Conservation (phyloP, 2,888 invertebrate genomes). For the Ceraclea dissimilis region DNA sequence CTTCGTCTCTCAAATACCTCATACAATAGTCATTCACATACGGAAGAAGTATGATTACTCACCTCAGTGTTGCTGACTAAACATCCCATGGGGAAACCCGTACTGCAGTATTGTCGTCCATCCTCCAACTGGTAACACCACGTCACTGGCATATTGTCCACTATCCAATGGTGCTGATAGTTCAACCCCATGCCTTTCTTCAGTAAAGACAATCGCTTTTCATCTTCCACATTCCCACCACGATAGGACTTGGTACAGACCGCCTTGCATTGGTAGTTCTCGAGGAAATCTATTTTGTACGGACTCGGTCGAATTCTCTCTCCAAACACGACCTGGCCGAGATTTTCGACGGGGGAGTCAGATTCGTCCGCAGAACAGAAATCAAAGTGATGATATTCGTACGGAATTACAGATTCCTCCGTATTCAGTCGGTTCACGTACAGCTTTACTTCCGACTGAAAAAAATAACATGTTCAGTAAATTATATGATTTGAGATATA, state of each 20-base stretch:
- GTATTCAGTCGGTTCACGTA: conserved; percentile 96
- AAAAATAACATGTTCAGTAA: conserved; percentile 33
- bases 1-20: too few species aligned
- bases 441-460: conserved; percentile 79
- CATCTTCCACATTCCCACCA: conserved; percentile 54
- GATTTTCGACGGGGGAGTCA: conserved; percentile 90
- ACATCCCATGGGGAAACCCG: conserved; percentile 98
- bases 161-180: conserved; percentile 98
- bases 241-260: conserved; percentile 66
- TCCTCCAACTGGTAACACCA: conserved; percentile 82
- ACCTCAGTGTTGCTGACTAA: conserved; percentile 58
- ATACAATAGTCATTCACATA: too few species aligned
- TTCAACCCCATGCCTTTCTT: conserved; percentile 90
- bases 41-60: too few species aligned
- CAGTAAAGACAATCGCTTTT: conserved; percentile 69
- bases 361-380: conserved; percentile 76
- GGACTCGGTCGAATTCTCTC: conserved; percentile 93
- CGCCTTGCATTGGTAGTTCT: conserved; percentile 55
- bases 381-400: conserved; percentile 97
- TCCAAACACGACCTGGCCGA: conserved; percentile 99
- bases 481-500: too few species aligned
- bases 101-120: conserved; percentile 76
- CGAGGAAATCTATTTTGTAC: conserved; percentile 80
- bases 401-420: conserved; percentile 96
- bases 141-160: conserved; percentile 99